Base-by-base conservation (phyloP, 2,888 invertebrate species). In the Calameuta pallipes region DNA sequence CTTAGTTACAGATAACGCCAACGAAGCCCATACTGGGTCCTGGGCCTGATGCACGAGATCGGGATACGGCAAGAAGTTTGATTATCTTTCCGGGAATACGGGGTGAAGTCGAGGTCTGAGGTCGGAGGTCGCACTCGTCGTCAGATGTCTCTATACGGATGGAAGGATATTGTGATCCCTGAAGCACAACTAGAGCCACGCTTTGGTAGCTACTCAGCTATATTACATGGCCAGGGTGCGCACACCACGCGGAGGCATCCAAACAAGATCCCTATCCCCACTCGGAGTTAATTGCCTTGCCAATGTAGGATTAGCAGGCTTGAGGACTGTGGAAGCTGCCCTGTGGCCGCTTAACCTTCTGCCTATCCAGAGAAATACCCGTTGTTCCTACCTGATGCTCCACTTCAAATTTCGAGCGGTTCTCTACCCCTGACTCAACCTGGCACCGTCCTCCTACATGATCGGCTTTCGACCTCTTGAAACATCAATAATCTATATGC, bases 1-100 rank as follows among this genome's bases (percentile, higher is more conserved):
- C 86, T 90, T 87, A 86, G 89, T 89, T 88, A 89, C 86, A 87
- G 90, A 90, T 89, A 89, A 88, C 89, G 82, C 77, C 68, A 69
- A 15, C 76, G 75, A 80, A 82, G 82, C 83, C 82, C 78, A 83
- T 77, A 34, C 75, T 75, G 41, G 79, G 81, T 83, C 76, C 79
- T 79, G 75, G 76, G 78, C 80, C 80, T 76, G 83, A 84, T 82
- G 81, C 76, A 69, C 79, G 76, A 80, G 78, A 83, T 82, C 80
- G 75, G 81, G 75, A 74, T 74, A 69, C 76, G 75, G 83, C 82
- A 84, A 88, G 83, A 85, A 86, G 82, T 87, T 86, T 85, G 84
- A 87, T 87, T 86, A 86, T 84, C 83, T 84, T 85, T 84, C 31
- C 71, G 13, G 71, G 23, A 71, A 71, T 13, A 34, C 31, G 12